Base-by-base conservation (phyloP, 2,113 vertebrate species). In the Ptilonorhynchus violaceus region DNA sequence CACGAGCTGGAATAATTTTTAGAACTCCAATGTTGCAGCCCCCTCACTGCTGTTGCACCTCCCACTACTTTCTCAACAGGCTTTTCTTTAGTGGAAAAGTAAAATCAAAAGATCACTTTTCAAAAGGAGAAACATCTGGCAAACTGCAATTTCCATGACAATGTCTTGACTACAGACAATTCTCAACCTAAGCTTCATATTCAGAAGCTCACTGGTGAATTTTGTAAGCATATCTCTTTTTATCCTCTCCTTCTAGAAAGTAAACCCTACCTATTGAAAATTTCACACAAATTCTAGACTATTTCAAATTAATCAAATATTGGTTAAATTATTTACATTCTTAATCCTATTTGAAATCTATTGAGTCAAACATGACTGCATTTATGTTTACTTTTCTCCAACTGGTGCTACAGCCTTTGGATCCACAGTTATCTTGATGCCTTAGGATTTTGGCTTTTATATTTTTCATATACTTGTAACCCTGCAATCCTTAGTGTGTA, bases 81-180 rank as follows among this genome's bases (percentile, higher is more conserved):
- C 50, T 84, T 80, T 92, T 91, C 91, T 89, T 77, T n/a, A 91
- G 76, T 37, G 55, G 84, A 86, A 86, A 94, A 85, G 47, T 35
- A 75, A 88, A 77, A 88, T 73, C 63, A 84, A 68, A 91, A 89
- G 35, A 91, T 63, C 68, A 27, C 76, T 92, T 92, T 80, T 83
- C 72, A 87, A 89, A 86, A 25, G 16, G 69, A 93, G 75, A 93
- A 93, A 87, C 69, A 96, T 85, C 80, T 95, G 84, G 73, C 84
- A 86, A 39, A 88, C 33, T 47, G 41, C 76, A 94, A 91, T 89
- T 89, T 94, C 84, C 55, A 69, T 39, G 46, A 88, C 75, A 91
- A 64, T 88, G 55, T 52, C 86, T 93, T 77, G 41, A 73, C 41
- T 89, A 25, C 27, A 87, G 52, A 77, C 1, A 3, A 76, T 60